Base-by-base conservation (phyloP, 1,140 invertebrate genomes). In the Drosophila nasuta region DNA sequence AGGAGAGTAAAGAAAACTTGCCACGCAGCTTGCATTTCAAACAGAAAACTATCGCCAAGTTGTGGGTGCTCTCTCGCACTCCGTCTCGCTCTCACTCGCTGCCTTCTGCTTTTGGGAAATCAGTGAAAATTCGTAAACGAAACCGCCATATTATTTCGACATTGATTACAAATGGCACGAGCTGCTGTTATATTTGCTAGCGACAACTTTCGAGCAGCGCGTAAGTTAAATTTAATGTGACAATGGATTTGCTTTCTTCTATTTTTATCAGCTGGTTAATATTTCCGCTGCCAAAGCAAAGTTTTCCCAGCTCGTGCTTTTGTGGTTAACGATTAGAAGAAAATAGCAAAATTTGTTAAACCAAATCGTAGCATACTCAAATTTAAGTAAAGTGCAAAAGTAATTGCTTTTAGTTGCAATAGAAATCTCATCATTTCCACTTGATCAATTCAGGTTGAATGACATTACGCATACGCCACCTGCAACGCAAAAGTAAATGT, bases 141-240 rank as follows among this genome's bases (percentile, higher is more conserved):
- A 79, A 81, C 76, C 76, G 71, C 66, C 66, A 78, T 81, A 81
- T 81, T 78, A 80, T 79, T 77, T 72, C 77, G 65, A 75, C 78
- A 81, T 78, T 78, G 78, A 81, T 81, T 81, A 75, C 78, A 75
- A 78, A 77, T 80, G 70, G 77, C 65, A 64, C 59, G 52, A 68
- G 63, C 17, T 72, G 15, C 70, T 63, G 70, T 72, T 70, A 63
- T 70, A 48, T 46, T 46, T 43, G 35, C 63, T 1, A 56, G 49
- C 59, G 35, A 67, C 56, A 68, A 70, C 59, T 64, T 10, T 38
- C 20, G 6, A n/a, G 45, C 33, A 41, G 13, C 51, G 41, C 62
- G 33, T 41, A 74, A 74, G 35, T 48, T 51, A 46, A 60, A 67
- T 68, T 68, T 68, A 73, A 74, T 74, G 65, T 48, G 71, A 69